Evolutionary conservation across 2,797 vertebrate species (phyloP).

Genomic region (Setipinna tenuifilis): DNA sequence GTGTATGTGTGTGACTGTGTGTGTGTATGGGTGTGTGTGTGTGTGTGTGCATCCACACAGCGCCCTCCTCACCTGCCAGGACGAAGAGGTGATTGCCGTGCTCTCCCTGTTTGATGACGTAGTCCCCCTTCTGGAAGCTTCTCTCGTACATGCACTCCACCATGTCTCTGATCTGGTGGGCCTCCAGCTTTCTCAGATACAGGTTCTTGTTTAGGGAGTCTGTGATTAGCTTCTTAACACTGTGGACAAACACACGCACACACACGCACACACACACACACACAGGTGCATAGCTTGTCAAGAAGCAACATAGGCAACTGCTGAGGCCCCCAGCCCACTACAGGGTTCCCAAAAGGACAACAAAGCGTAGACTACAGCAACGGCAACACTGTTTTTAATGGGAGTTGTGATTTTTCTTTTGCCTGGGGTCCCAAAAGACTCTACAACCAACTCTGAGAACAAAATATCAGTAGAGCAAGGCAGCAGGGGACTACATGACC

Average conservation of each 20-base stretch:
- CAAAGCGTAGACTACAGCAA: too few relatives aligned
- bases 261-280: too few relatives aligned
- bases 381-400: too few relatives aligned
- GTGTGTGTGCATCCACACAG: background rate
- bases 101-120: slow-evolving; percentile 87
- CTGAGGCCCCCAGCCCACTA: too few relatives aligned
- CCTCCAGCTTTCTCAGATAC: slow-evolving; percentile 89
- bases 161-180: slow-evolving; percentile 89
- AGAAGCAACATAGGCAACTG: too few relatives aligned
- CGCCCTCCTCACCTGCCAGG: slow-evolving; percentile 79
- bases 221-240: slow-evolving; percentile 88
- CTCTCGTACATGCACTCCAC: slow-evolving; percentile 94
- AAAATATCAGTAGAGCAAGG: background rate
- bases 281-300: too few relatives aligned
- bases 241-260: slow-evolving; percentile 53
- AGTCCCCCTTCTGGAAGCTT: slow-evolving; percentile 85
- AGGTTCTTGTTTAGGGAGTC: slow-evolving; percentile 91
- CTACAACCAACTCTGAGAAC: too few relatives aligned
- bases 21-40: background rate
- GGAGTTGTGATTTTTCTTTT: too few relatives aligned
- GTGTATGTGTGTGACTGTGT: background rate
- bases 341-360: too few relatives aligned
- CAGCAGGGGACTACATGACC: background rate
- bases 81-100: slow-evolving; percentile 90
- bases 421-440: too few relatives aligned